Evolutionary conservation across 30 jellyfish, hydroid and myxozoan species (phyloP), one percentile per base, ranked within the genome.

Genomic region (Aurelia sp.): DNA sequence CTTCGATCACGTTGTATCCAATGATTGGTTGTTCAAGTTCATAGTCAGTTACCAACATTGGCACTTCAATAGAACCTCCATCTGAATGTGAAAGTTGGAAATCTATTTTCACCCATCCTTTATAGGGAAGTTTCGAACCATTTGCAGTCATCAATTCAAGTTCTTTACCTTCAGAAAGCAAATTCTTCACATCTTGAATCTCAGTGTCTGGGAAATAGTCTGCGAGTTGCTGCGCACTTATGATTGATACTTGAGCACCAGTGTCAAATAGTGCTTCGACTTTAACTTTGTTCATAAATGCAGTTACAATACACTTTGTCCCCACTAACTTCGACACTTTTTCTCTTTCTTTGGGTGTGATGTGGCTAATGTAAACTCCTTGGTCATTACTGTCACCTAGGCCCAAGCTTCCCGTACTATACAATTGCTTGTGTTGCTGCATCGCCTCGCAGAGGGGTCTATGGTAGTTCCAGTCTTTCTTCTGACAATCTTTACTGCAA

Each of bases 241-340:
- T 21, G 58, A 78, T 78, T 16, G 89, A 78, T 12, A 78, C 89
- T 63, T 78, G 89, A 10, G 89, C 89, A 47, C 89, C 89, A 3
- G 89, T 78, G 79, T 78, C 89, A 17, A 78, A 50, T 33, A 78
- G 37, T 19, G 52, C 71, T 64, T 64, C 61, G 6, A 69, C 19
- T 27, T 69, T 57, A 16, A 69, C 79, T 4, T 16, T 21, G 17
- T 23, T 69, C 62, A 69, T 13, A 15, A 37, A 37, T 37, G 10
- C 50, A 37, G 50, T 37, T 37, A 37, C 50, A 37, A 37, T 37
- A 37, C 48, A 23, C 40, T 69, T 21, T 6, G 18, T 30, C 79
- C 48, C 30, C 0, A 33, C 79, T 61, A 69, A 37, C 50, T 37
- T 37, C 50, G 50, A 37, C 7, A 37, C 50, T 37, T 37, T 66